Base-by-base conservation (phyloP, 2,888 invertebrate species). In the Spisula subtruncata region DNA sequence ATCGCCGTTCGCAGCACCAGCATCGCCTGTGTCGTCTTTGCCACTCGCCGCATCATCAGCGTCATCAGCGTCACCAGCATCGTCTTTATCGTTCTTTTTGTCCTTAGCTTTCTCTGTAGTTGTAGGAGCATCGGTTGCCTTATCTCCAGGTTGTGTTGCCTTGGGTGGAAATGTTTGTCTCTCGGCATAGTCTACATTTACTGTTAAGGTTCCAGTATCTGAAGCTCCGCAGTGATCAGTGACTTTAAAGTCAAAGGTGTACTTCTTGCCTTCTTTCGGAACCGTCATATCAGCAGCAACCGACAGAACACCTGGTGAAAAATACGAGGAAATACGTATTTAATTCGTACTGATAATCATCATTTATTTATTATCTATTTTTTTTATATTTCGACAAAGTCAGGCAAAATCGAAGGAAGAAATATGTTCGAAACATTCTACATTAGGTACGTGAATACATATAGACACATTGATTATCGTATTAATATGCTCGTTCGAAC, bases 191-290 rank as follows among this genome's bases (percentile, higher is more conserved):
- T 88, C 80, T 18, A 88, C 60, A 56, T 83, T 75, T 0, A 88
- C 60, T n/a, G 35, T 54, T 66, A 88, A 29, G 20, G 83, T 35
- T 25, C 87, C 87, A 4, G 83, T 83, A 20, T 41, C 83, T 18
- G 41, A 56, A 0, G 54, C 87, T 25, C 87, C 84, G 80, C 87
- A 88, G 14, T 35, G 83, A 54, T 88, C 87, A 8, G 80, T 83
- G n/a, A 88, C 80, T 32, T 88, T 88, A 20, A 88, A 88, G n/a
- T 88, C 83, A 18, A 88, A 56, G 12, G 54, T 80, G n/a, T 83
- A 51, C 18, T n/a, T 80, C 41, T 88, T 20, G 32, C 87, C 87
- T 25, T 71, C 80, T 60, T 56, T 83, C 46, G 83, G 83, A 16
- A 88, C 87, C 51, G 80, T 81, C 25, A 88, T 83, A n/a, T 83